phyloP scores from a whole-genome alignment of 2,888 invertebrate species.

The Caenorhabditis sp. region DNA sequence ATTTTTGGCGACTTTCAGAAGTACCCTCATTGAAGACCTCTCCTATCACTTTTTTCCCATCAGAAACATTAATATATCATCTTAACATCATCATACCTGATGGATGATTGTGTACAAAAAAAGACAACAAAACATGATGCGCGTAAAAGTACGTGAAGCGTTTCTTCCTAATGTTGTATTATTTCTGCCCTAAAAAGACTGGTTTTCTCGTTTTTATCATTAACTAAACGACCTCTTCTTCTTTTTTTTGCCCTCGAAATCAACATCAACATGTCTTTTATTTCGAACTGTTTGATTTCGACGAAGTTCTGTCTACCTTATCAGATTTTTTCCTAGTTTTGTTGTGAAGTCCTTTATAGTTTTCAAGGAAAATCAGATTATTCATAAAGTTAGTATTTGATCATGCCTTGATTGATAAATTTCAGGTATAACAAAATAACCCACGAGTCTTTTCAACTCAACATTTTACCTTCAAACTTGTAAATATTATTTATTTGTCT shows the following conservation, averaged over 20 bases:
- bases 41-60: neutral
- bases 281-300: too few species aligned
- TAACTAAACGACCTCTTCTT: slow-evolving; percentile 26
- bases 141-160: slow-evolving; percentile 1
- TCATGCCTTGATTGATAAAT: too few species aligned
- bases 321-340: too few species aligned
- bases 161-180: neutral
- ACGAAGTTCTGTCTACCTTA: too few species aligned
- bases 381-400: too few species aligned
- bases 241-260: neutral
- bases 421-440: too few species aligned
- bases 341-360: too few species aligned
- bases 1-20: neutral
- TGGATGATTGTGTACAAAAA: neutral
- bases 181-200: slow-evolving; percentile 13
- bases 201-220: slow-evolving; percentile 34
- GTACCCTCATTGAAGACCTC: neutral
- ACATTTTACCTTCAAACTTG: too few species aligned
- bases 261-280: neutral
- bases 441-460: too few species aligned
- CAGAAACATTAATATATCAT: neutral
- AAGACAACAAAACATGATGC: neutral
- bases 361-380: too few species aligned
- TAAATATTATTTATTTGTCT: too few species aligned
- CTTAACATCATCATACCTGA: neutral